Evolutionary conservation across 2,797 vertebrate species (phyloP).

Genomic region (Syngnathus acus): DNA sequence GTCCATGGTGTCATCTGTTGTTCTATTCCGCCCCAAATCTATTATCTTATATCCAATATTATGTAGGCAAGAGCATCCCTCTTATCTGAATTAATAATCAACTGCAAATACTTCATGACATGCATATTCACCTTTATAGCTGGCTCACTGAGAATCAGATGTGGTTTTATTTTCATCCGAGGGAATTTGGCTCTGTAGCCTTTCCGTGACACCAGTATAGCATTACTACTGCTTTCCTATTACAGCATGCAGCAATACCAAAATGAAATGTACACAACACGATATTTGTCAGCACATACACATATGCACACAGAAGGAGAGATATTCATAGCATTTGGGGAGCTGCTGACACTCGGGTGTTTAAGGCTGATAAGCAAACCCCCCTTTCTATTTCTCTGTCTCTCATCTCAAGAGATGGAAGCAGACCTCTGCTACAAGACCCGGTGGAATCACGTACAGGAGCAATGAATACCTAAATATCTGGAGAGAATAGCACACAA

Average conservation of each 20-base stretch:
- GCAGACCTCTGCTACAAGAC: constrained; percentile 41
- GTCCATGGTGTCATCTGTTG: neutral
- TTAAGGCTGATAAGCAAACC: constrained; percentile 60
- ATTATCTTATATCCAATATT: neutral
- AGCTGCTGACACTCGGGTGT: constrained; percentile 55
- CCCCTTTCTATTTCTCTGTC: constrained; percentile 19
- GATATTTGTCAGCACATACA: constrained; percentile 12
- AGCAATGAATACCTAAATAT: constrained; percentile 56
- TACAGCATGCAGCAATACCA: constrained; percentile 25
- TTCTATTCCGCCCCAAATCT: neutral
- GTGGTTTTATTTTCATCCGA: constrained; percentile 38
- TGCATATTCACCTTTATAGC: constrained; percentile 23
- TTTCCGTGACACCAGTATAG: constrained; percentile 36
- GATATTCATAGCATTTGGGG: constrained; percentile 52
- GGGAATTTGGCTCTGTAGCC: constrained; percentile 17
- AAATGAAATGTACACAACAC: constrained; percentile 36
- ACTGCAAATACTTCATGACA: constrained; percentile 48
- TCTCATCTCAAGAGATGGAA: constrained; percentile 45
- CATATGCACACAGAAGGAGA: constrained; percentile 25
- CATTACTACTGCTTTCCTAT: constrained; percentile 32
- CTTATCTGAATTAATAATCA: constrained; percentile 37
- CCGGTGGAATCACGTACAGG: constrained; percentile 42
- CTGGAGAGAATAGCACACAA: constrained; percentile 56
- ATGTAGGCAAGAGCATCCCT: neutral
- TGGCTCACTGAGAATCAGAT: constrained; percentile 18